These are phyloP conservation scores for Xanthia togata DNA, from an alignment of 2,888 invertebrate genomes.

Conservation along the genomic window DNA sequence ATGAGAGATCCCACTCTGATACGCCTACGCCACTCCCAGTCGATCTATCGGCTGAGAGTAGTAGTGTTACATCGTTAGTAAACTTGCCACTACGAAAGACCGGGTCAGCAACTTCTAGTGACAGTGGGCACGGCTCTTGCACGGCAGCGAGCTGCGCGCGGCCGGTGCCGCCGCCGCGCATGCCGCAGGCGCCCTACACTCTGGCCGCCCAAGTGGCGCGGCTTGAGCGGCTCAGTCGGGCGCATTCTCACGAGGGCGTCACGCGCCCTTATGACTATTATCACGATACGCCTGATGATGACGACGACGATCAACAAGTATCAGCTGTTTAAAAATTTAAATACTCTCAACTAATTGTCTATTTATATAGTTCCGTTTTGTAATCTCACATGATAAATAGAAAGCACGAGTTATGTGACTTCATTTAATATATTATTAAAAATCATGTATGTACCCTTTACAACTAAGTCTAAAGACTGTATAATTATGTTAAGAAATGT, in stretches of 20 bases:
- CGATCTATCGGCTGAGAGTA: constrained; percentile 98
- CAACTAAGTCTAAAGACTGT: constrained; percentile 90
- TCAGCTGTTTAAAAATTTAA: constrained; percentile 86
- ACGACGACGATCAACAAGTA: constrained; percentile 89
- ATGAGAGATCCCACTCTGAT: constrained; percentile 97
- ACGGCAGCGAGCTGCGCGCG: constrained; percentile 87
- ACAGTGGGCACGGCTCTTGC: constrained; percentile 96
- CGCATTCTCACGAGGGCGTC: constrained; percentile 96
- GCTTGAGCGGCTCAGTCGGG: constrained; percentile 94
- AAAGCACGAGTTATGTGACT: constrained; percentile 87
- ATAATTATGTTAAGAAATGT: constrained; percentile 87
- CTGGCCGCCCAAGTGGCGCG: constrained; percentile 96
- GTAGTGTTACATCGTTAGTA: constrained; percentile 97
- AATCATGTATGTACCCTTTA: constrained; percentile 87
- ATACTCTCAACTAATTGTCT: constrained; percentile 84
- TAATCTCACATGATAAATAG: constrained; percentile 89
- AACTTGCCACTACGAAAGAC: constrained; percentile 97
- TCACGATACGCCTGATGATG: constrained; percentile 87
- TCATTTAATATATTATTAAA: constrained; percentile 81
- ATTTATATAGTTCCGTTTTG: constrained; percentile 87
- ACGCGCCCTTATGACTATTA: constrained; percentile 94
- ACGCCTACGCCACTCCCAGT: constrained; percentile 96
- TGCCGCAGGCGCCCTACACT: constrained; percentile 95
- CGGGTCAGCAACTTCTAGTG: constrained; percentile 97
- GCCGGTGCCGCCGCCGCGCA: constrained; percentile 92